Evolutionary conservation across 2,113 vertebrate species (phyloP).

Genomic region (Megatriorchis doriae): DNA sequence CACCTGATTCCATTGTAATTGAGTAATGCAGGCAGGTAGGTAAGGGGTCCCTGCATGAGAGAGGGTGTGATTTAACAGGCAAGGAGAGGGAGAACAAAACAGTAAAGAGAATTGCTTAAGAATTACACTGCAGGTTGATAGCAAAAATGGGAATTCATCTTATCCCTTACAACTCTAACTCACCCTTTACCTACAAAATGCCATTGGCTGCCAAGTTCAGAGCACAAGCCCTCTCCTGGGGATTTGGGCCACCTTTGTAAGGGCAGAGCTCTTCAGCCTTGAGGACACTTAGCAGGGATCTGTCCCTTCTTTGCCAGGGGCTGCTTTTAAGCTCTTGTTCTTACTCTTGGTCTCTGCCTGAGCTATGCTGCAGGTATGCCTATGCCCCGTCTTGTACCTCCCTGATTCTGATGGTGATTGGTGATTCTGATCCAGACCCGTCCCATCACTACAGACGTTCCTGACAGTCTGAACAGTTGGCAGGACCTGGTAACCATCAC

Average conservation of each 20-base stretch:
- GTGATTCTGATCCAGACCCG: neutral
- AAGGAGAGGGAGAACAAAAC: neutral
- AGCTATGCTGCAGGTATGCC: neutral
- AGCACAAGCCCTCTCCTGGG: neutral
- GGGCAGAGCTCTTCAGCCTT: neutral
- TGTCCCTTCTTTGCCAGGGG: neutral
- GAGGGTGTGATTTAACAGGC: neutral
- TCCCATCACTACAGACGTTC: rapidly evolving
- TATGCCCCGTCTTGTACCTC: neutral
- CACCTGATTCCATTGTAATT: too few relatives aligned
- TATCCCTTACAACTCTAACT: neutral
- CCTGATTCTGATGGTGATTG: neutral
- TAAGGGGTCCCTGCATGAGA: neutral
- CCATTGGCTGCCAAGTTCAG: neutral
- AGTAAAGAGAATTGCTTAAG: neutral
- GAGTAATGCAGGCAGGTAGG: too few relatives aligned
- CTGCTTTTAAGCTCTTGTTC: neutral
- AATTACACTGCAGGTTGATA: neutral
- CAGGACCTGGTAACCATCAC: neutral
- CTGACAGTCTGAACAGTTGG: neutral
- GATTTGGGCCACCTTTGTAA: neutral
- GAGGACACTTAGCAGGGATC: neutral
- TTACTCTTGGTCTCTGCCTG: neutral
- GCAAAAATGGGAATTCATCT: neutral
- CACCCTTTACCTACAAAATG: neutral